Conservation (phyloP, 1,140 invertebrate species). For the Rhyzopertha dominica region DNA sequence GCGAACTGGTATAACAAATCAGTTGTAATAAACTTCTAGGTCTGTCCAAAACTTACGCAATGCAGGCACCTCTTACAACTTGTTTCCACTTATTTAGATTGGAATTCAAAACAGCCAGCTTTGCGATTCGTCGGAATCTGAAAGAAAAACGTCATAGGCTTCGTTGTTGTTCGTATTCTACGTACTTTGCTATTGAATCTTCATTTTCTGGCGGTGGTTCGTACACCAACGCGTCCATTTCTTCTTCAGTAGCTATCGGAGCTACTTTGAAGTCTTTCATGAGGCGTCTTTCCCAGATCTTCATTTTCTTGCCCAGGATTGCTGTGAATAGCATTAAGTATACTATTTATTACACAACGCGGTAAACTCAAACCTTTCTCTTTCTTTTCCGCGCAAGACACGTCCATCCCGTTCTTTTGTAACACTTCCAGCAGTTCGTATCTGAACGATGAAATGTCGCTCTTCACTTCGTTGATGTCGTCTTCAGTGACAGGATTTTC, state of each 20-base stretch:
- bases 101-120: conserved; percentile 61
- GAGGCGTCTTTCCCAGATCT: conserved; percentile 73
- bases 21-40: conserved; percentile 4
- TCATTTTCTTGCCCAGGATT: conserved; percentile 66
- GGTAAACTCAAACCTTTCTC: conserved; percentile 55
- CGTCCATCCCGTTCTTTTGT: conserved; percentile 71
- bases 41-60: conserved; percentile 48
- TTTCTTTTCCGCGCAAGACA: conserved; percentile 61
- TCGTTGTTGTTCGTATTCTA: too few relatives aligned
- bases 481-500: conserved; percentile 81
- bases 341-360: background rate
- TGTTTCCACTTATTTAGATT: conserved; percentile 65
- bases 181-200: conserved; percentile 53
- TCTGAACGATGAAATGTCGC: conserved; percentile 74
- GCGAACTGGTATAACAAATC: conserved; percentile 51
- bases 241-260: conserved; percentile 57
- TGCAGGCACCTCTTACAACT: conserved; percentile 56
- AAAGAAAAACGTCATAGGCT: conserved; percentile 8
- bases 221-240: conserved; percentile 46
- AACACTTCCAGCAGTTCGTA: conserved; percentile 84
- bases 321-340: conserved; percentile 44
- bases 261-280: conserved; percentile 85
- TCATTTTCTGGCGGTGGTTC: conserved; percentile 55
- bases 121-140: conserved; percentile 66
- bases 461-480: conserved; percentile 88